Evolutionary conservation across 1,140 invertebrate species (phyloP).

Genomic region (Proales similis): DNA sequence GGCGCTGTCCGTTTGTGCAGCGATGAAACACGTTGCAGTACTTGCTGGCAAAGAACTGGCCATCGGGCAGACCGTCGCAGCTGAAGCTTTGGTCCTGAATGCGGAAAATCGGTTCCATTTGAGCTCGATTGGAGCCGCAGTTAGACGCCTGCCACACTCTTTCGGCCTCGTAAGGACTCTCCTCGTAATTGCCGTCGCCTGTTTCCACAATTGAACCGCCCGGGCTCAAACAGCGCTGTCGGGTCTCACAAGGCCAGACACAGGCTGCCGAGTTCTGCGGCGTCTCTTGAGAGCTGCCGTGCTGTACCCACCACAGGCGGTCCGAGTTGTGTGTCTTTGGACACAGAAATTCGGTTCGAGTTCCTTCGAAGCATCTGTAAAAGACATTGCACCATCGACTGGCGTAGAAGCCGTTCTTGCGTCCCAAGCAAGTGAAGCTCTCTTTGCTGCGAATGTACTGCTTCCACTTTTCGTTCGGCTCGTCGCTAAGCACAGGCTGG

Average conservation of each 20-base stretch:
- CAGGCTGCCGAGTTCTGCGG: slow-evolving; percentile 28
- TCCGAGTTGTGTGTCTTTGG: slow-evolving; percentile 25
- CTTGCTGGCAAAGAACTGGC: slow-evolving; percentile 17
- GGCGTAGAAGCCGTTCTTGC: slow-evolving; percentile 23
- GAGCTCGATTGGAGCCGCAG: neutral
- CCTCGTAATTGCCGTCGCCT: neutral
- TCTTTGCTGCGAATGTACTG: slow-evolving; percentile 12
- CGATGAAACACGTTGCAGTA: slow-evolving; percentile 36
- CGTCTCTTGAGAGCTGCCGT: slow-evolving; percentile 25
- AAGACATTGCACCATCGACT: slow-evolving; percentile 38
- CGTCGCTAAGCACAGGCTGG: neutral
- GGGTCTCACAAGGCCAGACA: slow-evolving; percentile 37
- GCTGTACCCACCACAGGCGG: slow-evolving; percentile 35
- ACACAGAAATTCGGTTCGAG: slow-evolving; percentile 30
- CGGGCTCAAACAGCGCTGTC: neutral
- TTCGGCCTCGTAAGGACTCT: neutral
- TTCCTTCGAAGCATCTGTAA: slow-evolving; percentile 28
- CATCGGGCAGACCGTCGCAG: slow-evolving; percentile 20
- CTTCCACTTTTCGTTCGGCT: slow-evolving; percentile 18
- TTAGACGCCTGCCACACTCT: slow-evolving; percentile 2
- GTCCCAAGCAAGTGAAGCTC: slow-evolving; percentile 8
- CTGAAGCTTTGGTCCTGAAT: neutral
- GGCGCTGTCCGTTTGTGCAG: slow-evolving; percentile 16
- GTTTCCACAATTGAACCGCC: slow-evolving; percentile 20
- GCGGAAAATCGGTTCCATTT: slow-evolving; percentile 3